A percentile compares a stretch with the other conserved stretches of the same genome.
phyloP scores from a whole-genome alignment of 2,797 vertebrate species.

The Micrastur ruficollis region DNA sequence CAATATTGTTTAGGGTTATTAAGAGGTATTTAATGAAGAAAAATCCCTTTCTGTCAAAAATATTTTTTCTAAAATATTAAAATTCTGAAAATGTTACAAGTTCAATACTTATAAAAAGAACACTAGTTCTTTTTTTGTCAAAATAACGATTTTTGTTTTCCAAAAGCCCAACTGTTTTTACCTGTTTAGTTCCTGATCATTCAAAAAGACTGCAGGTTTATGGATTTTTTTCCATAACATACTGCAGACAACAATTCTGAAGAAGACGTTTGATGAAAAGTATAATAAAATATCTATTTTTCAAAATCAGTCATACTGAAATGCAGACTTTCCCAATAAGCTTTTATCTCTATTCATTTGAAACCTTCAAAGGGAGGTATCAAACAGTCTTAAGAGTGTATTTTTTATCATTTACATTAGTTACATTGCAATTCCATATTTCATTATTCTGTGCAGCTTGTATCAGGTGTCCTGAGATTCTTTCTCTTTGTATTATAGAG shows the following conservation, averaged over 20 bases:
- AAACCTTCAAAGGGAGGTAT: constrained; percentile 40
- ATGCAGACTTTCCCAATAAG: background rate
- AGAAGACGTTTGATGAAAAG: background rate
- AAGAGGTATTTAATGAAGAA: background rate
- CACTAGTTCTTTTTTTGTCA: rapidly evolving
- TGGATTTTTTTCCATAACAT: background rate
- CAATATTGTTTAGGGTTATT: background rate
- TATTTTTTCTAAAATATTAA: background rate
- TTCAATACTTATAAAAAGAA: background rate
- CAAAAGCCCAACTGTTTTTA: background rate
- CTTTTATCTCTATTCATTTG: constrained; percentile 35
- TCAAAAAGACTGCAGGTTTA: background rate
- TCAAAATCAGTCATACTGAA: background rate
- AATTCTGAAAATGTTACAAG: background rate
- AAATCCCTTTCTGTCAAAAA: background rate
- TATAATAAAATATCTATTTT: background rate
- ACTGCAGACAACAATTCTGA: background rate
- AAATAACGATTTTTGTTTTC: background rate
- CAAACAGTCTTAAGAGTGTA: constrained; percentile 21
- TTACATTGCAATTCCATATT: constrained; percentile 7
- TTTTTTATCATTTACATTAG: constrained; percentile 32
- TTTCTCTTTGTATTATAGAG: constrained; percentile 24
- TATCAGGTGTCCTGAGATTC: constrained; percentile 23
- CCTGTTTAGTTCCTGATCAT: background rate
- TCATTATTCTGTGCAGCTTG: constrained; percentile 8